These are phyloP conservation scores for Danionella cerebrum DNA, from an alignment of 2,113 vertebrate species.

Conservation along the genomic window DNA sequence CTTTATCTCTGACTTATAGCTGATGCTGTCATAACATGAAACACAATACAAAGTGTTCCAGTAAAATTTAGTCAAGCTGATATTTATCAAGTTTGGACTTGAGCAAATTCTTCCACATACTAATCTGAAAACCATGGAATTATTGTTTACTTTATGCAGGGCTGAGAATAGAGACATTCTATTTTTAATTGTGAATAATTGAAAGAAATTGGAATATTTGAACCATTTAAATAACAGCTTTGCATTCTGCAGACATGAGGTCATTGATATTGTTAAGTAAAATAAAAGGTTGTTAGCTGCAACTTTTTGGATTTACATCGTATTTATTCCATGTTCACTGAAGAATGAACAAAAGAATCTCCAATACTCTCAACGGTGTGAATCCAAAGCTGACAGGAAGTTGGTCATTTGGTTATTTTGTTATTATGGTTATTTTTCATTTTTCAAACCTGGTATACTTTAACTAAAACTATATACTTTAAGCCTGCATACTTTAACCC, in stretches of 20 bases:
- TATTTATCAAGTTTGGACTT: no score
- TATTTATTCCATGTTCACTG: neutral
- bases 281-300: neutral
- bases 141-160: neutral
- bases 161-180: neutral
- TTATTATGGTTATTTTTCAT: no score
- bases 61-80: neutral
- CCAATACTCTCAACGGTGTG: no score
- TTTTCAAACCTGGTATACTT: no score
- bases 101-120: no score
- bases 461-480: no score
- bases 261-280: neutral
- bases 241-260: neutral
- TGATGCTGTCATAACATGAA: neutral
- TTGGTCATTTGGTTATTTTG: no score
- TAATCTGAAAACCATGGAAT: neutral
- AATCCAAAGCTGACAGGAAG: no score
- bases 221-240: neutral
- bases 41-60: neutral
- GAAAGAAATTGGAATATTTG: neutral
- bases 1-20: neutral
- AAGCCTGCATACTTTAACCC: no score
- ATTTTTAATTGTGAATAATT: conserved; percentile 4
- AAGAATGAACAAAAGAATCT: neutral
- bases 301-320: neutral